These are phyloP conservation scores for Brienomyrus longianalis DNA, from an alignment of 2,113 vertebrate genomes.

Conservation along the genomic window DNA sequence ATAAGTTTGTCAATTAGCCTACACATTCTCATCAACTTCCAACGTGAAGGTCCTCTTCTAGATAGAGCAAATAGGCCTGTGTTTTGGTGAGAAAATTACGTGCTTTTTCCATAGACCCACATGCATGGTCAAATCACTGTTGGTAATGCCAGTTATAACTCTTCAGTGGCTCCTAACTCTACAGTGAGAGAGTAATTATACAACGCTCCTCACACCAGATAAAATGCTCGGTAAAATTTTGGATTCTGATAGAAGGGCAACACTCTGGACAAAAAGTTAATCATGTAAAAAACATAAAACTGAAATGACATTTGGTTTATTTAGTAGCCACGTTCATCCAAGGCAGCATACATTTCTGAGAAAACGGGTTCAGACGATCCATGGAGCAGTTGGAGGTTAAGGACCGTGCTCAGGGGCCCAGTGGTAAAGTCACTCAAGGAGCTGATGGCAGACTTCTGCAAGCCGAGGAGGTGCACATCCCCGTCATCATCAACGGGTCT, in stretches of 20 bases:
- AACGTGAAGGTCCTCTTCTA: neutral
- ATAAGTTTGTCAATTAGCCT: neutral
- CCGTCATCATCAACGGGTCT: neutral
- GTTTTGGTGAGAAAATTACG: neutral
- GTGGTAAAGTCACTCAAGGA: too few relatives aligned
- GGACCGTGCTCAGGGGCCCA: too few relatives aligned
- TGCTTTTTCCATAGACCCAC: neutral
- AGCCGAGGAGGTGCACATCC: neutral
- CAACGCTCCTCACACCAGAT: neutral
- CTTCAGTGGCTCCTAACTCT: neutral
- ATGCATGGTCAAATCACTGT: neutral
- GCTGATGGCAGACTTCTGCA: neutral
- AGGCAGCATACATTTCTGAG: too few relatives aligned
- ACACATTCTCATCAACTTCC: neutral
- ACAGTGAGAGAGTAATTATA: neutral
- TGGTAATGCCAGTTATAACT: neutral
- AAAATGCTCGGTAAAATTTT: neutral
- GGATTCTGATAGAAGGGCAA: neutral
- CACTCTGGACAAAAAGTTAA: too few relatives aligned
- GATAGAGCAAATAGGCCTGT: neutral
- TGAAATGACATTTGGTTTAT: too few relatives aligned
- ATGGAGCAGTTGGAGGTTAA: too few relatives aligned
- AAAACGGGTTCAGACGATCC: too few relatives aligned
- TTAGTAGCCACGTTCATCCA: too few relatives aligned
- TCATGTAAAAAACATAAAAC: too few relatives aligned